Percentiles rank a stretch among this genome's conserved stretches.
These are phyloP conservation scores for Galeruca laticollis DNA, from an alignment of 2,888 invertebrate species.

Conservation along the genomic window DNA sequence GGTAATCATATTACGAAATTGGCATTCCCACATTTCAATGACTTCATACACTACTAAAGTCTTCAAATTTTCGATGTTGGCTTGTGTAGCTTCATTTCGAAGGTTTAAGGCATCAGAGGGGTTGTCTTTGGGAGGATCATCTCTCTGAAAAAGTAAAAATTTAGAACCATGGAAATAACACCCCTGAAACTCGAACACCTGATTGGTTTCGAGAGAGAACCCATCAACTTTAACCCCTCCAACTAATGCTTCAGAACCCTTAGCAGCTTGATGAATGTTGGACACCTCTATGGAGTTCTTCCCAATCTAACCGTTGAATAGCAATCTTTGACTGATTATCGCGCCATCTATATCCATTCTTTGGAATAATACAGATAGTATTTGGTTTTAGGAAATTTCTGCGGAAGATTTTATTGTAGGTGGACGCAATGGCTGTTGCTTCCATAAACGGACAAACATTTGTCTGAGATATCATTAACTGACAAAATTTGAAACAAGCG, in stretches of 20 bases:
- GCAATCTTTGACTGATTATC: constrained; percentile 38
- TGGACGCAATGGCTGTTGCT: constrained; percentile 49
- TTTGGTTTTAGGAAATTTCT: constrained; percentile 52
- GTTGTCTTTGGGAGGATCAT: constrained; percentile 24
- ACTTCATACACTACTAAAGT: constrained; percentile 14
- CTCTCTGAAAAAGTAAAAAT: constrained; percentile 23
- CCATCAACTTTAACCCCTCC: constrained; percentile 42
- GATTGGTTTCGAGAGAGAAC: constrained; percentile 35
- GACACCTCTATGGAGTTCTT: constrained; percentile 37
- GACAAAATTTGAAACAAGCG: constrained; percentile 26
- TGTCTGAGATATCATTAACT: constrained; percentile 19
- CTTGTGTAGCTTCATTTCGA: constrained; percentile 29
- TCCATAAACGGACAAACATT: constrained; percentile 51
- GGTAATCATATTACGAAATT: constrained; percentile 4
- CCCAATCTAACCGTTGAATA: constrained; percentile 42
- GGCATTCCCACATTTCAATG: constrained; percentile 31
- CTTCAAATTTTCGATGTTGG: constrained; percentile 18
- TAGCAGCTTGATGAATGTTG: constrained; percentile 46
- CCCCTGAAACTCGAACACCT: constrained; percentile 46
- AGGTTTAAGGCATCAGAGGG: constrained; percentile 29
- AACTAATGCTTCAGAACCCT: constrained; percentile 41
- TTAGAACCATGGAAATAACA: constrained; percentile 43
- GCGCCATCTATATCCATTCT: constrained; percentile 51
- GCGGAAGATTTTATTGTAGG: constrained; percentile 51
- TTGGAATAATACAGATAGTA: constrained; percentile 54